Percentiles rank a stretch among this genome's conserved stretches.
Evolutionary conservation across 92 coral and sea anemone genomes (phyloP).

Genomic region (Montipora capitata): DNA sequence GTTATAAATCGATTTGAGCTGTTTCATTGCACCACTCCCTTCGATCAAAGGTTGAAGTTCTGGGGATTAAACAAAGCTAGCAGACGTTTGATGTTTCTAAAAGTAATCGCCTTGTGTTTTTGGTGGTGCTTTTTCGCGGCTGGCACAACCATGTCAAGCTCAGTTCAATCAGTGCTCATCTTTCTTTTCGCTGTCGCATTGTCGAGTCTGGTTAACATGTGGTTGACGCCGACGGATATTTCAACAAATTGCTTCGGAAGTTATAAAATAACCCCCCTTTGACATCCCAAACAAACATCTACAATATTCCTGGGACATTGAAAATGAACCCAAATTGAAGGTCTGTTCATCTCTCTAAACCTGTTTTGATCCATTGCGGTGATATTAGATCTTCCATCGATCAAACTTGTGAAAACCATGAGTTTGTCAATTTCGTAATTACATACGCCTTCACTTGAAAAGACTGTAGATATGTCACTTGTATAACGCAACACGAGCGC

Average conservation of each 20-base stretch:
- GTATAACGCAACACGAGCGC: constrained; percentile 55
- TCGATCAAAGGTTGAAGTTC: constrained; percentile 6
- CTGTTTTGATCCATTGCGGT: background rate
- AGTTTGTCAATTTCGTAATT: constrained; percentile 48
- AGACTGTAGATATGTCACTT: constrained; percentile 36
- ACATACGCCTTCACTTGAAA: constrained; percentile 57
- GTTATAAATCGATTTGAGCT: background rate
- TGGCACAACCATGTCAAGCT: background rate
- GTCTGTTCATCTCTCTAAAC: background rate
- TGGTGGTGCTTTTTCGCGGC: background rate
- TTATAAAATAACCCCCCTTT: constrained; percentile 52
- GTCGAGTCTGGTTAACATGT: constrained; percentile 45
- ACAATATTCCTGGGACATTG: constrained; percentile 14
- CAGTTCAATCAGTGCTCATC: background rate
- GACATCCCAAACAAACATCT: constrained; percentile 62
- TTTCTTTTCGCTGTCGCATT: background rate
- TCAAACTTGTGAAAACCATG: constrained; percentile 49
- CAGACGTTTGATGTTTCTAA: too few species aligned
- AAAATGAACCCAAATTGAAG: background rate
- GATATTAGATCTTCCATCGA: constrained; percentile 32
- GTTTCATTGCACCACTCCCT: background rate
- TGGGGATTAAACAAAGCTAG: background rate
- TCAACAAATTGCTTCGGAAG: constrained; percentile 55
- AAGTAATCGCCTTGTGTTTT: background rate
- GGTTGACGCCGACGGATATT: constrained; percentile 55